Evolutionary conservation across 1,140 invertebrate genomes (phyloP), one percentile per base, ranked within the genome.

Genomic region (Dendrolimus kikuchii): DNA sequence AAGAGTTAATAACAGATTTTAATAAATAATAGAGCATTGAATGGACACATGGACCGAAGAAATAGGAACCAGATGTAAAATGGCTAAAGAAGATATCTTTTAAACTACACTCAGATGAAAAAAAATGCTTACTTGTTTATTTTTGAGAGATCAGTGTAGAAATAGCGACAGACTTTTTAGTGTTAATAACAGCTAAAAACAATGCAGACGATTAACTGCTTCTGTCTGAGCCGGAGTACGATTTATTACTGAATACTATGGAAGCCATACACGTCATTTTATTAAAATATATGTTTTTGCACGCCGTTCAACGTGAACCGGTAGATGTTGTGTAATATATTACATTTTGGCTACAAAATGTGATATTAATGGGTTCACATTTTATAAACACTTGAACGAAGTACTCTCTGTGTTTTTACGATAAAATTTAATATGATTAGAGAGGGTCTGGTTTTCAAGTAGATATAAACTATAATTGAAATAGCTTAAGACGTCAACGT

Each of bases 111-210:
- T 23, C 23, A 23, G 23, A 23, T 23, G n/a, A 23, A 23, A 23
- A 23, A 23, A 23, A 23, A 23, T 23, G 23, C 23, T 23, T 38
- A 42, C 49, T 7, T 50, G 49, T 41, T 9, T 8, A 10, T 41
- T n/a, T 37, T 6, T 36, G 2, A 7, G 10, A n/a, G 4, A 5
- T 8, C n/a, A 7, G 39, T 43, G 52, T 40, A 41, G 39, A 51
- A 49, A 44, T 55, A 60, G 49, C 55, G 57, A 60, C 52, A 60
- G 57, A 57, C 49, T 56, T 48, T 55, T 59, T 55, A 48, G 57
- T 60, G 49, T 55, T 64, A 58, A 60, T 60, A 57, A 60, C 59
- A 60, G 52, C 54, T 58, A 60, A 62, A 57, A 54, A 60, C 54
- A 55, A 55, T 56, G 61, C 50, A 52, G 51, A 8, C 49, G 54